These are phyloP conservation scores for Uloborus diversus DNA, from an alignment of 1,140 invertebrate species.

Conservation along the genomic window DNA sequence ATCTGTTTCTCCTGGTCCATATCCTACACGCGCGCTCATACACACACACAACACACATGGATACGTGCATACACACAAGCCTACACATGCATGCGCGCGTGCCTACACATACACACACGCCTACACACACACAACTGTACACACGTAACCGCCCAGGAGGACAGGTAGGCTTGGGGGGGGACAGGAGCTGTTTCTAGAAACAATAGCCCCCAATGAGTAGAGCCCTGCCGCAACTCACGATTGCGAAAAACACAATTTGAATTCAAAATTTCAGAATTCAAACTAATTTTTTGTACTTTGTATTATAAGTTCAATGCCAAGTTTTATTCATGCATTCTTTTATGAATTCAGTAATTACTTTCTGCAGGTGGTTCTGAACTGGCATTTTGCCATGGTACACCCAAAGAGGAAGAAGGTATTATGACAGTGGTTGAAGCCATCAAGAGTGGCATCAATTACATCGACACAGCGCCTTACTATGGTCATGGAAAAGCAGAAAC, in stretches of 20 bases:
- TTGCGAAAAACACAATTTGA: neutral
- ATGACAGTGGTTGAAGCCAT: conserved; percentile 76
- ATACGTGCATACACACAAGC: no score
- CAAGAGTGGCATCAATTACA: conserved; percentile 85
- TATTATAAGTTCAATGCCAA: neutral
- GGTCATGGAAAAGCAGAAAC: conserved; percentile 76
- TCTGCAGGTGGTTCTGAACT: conserved; percentile 64
- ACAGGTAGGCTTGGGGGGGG: no score
- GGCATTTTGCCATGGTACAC: conserved; percentile 30
- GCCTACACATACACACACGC: no score
- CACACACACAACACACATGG: no score
- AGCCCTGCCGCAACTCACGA: neutral
- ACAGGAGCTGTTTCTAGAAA: no score
- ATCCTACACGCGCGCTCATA: no score
- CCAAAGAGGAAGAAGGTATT: conserved; percentile 73
- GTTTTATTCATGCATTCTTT: neutral
- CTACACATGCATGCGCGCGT: no score
- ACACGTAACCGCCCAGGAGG: no score
- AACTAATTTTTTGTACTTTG: neutral
- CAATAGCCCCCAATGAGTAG: neutral
- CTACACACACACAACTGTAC: no score
- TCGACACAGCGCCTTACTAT: conserved; percentile 92
- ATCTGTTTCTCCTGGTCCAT: no score
- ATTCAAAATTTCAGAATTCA: neutral
- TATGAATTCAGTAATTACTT: conserved; percentile 58